phyloP scores from a whole-genome alignment of 2,797 vertebrate genomes.

The Bradypodion pumilum region DNA sequence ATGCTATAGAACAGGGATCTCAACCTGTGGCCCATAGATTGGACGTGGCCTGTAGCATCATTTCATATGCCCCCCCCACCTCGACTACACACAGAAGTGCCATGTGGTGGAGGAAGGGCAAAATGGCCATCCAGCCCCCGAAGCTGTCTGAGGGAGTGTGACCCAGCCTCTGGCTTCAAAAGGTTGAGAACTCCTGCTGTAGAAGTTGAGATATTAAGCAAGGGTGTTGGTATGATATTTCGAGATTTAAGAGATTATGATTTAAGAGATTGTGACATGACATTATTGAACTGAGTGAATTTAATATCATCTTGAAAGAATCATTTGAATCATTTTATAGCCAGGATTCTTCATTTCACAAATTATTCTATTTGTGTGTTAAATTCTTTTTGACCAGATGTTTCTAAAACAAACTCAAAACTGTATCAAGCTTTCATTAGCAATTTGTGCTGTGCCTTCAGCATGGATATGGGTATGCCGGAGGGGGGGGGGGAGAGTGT shows the following conservation, averaged over 20 bases:
- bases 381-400: neutral
- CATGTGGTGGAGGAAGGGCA: no score
- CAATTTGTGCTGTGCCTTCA: neutral
- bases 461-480: no score
- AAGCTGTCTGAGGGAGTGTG: no score
- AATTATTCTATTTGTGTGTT: neutral
- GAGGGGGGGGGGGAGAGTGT: no score
- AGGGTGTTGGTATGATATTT: neutral
- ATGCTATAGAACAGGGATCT: no score
- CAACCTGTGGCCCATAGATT: no score
- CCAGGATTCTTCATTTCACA: neutral
- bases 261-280: neutral
- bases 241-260: constrained; percentile 1
- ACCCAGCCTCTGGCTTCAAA: no score
- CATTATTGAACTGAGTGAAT: neutral
- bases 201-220: neutral
- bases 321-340: neutral
- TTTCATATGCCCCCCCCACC: no score
- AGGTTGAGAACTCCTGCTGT: no score
- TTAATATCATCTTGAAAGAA: neutral
- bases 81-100: no score
- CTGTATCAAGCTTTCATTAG: neutral
- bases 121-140: no score
- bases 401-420: neutral
- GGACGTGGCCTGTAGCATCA: no score